Percentiles rank a stretch among this genome's conserved stretches.
These are phyloP conservation scores for Seriola aureovittata DNA, from an alignment of 2,113 vertebrate species.

Conservation along the genomic window DNA sequence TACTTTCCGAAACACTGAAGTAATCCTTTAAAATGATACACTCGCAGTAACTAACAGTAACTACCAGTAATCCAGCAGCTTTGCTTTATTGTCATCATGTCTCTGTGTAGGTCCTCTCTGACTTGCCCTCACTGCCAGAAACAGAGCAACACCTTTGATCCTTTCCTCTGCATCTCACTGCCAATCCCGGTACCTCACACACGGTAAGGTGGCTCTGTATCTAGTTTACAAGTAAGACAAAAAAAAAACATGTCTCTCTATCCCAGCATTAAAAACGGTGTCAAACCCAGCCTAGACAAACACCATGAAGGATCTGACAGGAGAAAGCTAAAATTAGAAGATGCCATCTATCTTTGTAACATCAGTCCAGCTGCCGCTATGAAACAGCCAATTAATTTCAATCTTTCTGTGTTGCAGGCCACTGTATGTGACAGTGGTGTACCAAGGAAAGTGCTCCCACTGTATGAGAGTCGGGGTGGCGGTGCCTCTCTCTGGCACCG, in stretches of 20 bases:
- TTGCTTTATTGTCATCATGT: constrained; percentile 10
- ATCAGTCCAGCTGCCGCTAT: constrained; percentile 3
- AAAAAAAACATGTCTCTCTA: neutral
- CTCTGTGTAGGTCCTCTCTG: constrained; percentile 91
- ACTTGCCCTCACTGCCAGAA: constrained; percentile 99
- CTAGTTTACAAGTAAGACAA: constrained; percentile 14
- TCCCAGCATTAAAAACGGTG: constrained; percentile 23
- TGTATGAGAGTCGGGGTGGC: constrained; percentile 98
- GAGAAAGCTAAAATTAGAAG: constrained; percentile 70
- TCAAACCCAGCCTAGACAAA: constrained; percentile 35
- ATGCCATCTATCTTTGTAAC: constrained; percentile 47
- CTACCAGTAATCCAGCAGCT: neutral
- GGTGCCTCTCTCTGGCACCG: constrained; percentile 92
- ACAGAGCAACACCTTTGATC: constrained; percentile 99
- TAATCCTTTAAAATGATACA: neutral
- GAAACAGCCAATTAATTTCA: constrained; percentile 48
- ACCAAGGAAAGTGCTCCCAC: constrained; percentile 97
- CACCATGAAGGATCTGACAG: constrained; percentile 36
- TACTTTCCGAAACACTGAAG: neutral
- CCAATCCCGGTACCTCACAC: constrained; percentile 97
- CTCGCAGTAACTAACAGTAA: no score
- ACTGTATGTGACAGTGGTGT: constrained; percentile 95
- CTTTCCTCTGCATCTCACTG: constrained; percentile 98
- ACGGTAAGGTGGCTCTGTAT: constrained; percentile 84
- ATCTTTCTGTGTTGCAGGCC: constrained; percentile 85